Evolutionary conservation across 2,888 invertebrate genomes (phyloP), one percentile per base, ranked within the genome.

Genomic region (Linnaemya vulpina): DNA sequence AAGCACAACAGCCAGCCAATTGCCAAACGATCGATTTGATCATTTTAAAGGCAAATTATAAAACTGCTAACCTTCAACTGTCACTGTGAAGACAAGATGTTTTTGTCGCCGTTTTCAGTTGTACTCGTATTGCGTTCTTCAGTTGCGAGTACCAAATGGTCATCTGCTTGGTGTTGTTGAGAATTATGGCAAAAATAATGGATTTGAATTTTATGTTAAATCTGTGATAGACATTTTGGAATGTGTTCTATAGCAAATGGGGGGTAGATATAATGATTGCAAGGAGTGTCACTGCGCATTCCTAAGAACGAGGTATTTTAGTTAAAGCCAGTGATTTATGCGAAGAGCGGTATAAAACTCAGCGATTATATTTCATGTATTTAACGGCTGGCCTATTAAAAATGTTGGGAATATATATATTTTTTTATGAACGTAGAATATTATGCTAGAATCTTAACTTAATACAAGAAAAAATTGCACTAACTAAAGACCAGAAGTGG

Each of bases 21-120:
- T 79, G 58, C 67, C 65, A 76, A 84, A 63, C 77, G 75, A 71
- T 68, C 84, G 76, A 84, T 70, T 70, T 73, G 76, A 77, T 82
- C 53, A 22, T 71, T 75, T 82, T 73, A 77, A 78, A 82, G 85
- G 85, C 82, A 85, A 85, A 85, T 85, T 85, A 79, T 82, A 78
- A 85, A 62, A 75, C 78, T 75, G 60, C 38, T 77, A 84, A 82
- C 85, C 85, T 85, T 85, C 85, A 85, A 75, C 78, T 85, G 85
- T 85, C 85, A 79, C 13, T 77, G 58, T 60, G 49, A 76, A 82
- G 76, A 81, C 74, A 77, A 67, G 71, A 77, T 76, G 65, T 75
- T 74, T 67, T 80, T 82, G 79, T 73, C 15, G 65, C 53, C 55
- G 46, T 58, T 63, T 53, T 40, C n/a, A n/a, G 0, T 40, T 13